Conservation (phyloP, 1,140 invertebrate species). For the Drosophila obscura region DNA sequence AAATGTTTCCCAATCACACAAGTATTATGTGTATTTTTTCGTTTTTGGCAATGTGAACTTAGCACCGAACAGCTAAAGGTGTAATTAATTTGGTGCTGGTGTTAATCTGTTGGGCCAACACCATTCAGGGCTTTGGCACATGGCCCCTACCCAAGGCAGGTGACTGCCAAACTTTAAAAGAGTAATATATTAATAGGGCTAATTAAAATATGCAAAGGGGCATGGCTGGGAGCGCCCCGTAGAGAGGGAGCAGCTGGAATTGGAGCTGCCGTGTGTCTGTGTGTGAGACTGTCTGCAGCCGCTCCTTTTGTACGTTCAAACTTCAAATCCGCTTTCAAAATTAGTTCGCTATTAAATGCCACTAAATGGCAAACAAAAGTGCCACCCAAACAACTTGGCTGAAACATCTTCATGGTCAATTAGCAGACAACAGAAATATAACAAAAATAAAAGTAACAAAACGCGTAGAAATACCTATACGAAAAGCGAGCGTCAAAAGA, state of each 20-base stretch:
- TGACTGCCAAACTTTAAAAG: neutral
- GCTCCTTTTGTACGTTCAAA: constrained; percentile 29
- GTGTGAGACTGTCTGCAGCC: neutral
- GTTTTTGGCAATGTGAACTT: constrained; percentile 54
- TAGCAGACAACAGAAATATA: constrained; percentile 73
- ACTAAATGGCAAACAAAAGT: constrained; percentile 78
- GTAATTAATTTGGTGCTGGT: constrained; percentile 68
- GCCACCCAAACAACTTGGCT: constrained; percentile 61
- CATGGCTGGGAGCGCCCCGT: constrained; percentile 10
- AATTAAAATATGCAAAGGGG: constrained; percentile 66
- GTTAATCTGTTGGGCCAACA: constrained; percentile 67
- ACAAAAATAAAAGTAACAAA: constrained; percentile 28
- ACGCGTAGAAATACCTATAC: constrained; percentile 20
- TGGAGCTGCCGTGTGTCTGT: constrained; percentile 8
- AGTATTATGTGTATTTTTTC: constrained; percentile 10
- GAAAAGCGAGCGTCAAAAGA: constrained; percentile 9
- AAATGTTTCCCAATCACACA: constrained; percentile 45
- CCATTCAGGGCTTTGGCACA: constrained; percentile 61
- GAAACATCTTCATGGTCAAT: constrained; percentile 73
- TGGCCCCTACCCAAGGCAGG: constrained; percentile 44
- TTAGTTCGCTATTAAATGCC: constrained; percentile 75
- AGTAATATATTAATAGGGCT: constrained; percentile 57
- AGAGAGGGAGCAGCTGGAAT: constrained; percentile 6
- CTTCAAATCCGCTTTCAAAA: constrained; percentile 71
- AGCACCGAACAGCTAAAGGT: constrained; percentile 59